phyloP scores from a whole-genome alignment of 2,888 invertebrate genomes.

The Neuroscelio doddi region DNA sequence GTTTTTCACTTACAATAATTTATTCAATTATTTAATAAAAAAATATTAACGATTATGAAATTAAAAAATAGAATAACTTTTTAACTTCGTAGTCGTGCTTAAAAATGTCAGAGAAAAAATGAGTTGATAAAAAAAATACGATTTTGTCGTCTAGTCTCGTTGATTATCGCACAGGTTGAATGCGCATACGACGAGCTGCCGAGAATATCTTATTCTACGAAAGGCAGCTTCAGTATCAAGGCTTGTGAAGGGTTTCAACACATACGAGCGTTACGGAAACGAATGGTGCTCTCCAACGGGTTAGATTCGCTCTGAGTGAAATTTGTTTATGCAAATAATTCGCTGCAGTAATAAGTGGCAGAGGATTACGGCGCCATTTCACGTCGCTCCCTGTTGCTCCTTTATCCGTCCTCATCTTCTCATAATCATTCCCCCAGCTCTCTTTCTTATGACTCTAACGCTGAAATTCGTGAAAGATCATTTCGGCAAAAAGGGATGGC shows the following conservation, averaged over 20 bases:
- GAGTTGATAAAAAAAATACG: background rate
- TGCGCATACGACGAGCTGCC: constrained; percentile 13
- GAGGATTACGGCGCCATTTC: constrained; percentile 72
- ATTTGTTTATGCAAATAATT: constrained; percentile 66
- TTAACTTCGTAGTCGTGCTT: background rate
- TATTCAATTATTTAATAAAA: too few relatives aligned
- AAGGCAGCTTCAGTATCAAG: constrained; percentile 13
- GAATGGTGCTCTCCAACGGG: constrained; percentile 48
- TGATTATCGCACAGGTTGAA: constrained; percentile 5
- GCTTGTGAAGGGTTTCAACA: constrained; percentile 11
- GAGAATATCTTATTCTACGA: constrained; percentile 24
- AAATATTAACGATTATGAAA: too few relatives aligned
- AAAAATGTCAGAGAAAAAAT: background rate
- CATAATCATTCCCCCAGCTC: constrained; percentile 30
- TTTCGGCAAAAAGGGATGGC: constrained; percentile 8
- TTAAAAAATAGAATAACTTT: too few relatives aligned
- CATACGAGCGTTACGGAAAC: constrained; percentile 49
- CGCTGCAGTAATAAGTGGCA: constrained; percentile 53
- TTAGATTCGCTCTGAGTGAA: constrained; percentile 55
- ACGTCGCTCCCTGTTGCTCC: constrained; percentile 74
- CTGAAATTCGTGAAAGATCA: constrained; percentile 13
- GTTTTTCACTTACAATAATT: too few relatives aligned
- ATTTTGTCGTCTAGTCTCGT: constrained; percentile 4
- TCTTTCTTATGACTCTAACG: constrained; percentile 19
- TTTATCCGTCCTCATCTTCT: constrained; percentile 65